Conservation (phyloP, 1,140 invertebrate genomes). For the Aphelenchoides avenae region DNA sequence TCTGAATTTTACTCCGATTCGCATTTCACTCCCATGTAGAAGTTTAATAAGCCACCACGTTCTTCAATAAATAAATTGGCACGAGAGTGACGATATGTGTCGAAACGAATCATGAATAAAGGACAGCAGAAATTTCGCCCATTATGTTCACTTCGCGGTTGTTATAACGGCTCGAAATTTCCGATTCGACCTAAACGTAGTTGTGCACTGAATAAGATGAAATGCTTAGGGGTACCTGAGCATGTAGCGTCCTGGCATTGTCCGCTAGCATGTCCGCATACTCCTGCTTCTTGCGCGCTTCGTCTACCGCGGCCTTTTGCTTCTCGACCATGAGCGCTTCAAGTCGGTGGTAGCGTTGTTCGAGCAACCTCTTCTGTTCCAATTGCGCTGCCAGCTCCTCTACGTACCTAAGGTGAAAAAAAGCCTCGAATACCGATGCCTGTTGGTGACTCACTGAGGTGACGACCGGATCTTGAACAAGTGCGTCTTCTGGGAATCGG, state of each 20-base stretch:
- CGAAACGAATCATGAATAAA: no score
- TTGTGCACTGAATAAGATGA: no score
- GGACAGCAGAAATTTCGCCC: constrained; percentile 67
- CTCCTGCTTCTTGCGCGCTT: constrained; percentile 17
- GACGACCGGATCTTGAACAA: constrained; percentile 43
- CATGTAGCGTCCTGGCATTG: no score
- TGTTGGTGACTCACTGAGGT: constrained; percentile 25
- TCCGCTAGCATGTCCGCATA: constrained; percentile 14
- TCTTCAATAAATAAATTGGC: no score
- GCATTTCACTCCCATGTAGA: no score
- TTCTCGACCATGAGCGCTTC: constrained; percentile 24
- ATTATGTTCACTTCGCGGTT: constrained; percentile 80
- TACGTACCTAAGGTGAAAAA: constrained; percentile 31
- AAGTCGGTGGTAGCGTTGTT: constrained; percentile 26
- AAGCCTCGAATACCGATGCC: constrained; percentile 4
- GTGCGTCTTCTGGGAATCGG: constrained; percentile 32
- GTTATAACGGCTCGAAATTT: constrained; percentile 86
- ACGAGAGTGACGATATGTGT: no score
- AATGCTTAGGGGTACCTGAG: no score
- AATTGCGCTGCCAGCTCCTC: constrained; percentile 31
- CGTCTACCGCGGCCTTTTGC: constrained; percentile 2
- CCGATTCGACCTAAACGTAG: constrained; percentile 75
- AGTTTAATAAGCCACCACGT: no score
- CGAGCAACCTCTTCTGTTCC: constrained; percentile 33
- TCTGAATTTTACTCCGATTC: no score